phyloP scores from a whole-genome alignment of 2,113 vertebrate genomes.

The Xyrauchen texanus region DNA sequence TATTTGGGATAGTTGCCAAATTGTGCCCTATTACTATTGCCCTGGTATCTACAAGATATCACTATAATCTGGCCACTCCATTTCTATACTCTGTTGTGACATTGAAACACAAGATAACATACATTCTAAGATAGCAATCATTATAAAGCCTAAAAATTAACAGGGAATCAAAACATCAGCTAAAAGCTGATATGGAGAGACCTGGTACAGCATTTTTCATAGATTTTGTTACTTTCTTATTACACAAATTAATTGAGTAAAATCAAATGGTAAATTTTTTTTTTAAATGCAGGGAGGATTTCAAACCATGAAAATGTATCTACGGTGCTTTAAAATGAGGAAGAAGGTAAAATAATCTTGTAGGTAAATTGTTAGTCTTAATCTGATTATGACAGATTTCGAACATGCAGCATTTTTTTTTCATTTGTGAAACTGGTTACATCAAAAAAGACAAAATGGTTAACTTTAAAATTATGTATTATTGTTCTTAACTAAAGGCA shows the following conservation, averaged over 20 bases:
- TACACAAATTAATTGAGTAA: slow-evolving; percentile 41
- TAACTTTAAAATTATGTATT: slow-evolving; percentile 71
- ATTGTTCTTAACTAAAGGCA: slow-evolving; percentile 82
- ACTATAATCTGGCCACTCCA: no score
- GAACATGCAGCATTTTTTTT: slow-evolving; percentile 82
- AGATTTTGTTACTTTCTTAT: slow-evolving; percentile 49
- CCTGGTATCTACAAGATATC: no score
- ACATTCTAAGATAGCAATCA: background rate
- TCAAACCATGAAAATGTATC: slow-evolving; percentile 44
- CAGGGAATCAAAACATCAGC: slow-evolving; percentile 9
- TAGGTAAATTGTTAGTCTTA: slow-evolving; percentile 34
- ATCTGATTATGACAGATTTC: slow-evolving; percentile 73
- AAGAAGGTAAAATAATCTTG: background rate
- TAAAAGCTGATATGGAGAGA: slow-evolving; percentile 27
- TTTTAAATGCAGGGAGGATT: slow-evolving; percentile 5
- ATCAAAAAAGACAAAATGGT: slow-evolving; percentile 58
- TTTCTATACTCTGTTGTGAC: background rate
- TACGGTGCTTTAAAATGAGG: slow-evolving; percentile 7
- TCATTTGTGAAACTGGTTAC: slow-evolving; percentile 66
- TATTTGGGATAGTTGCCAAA: no score
- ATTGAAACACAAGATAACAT: slow-evolving; percentile 15
- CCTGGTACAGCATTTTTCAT: slow-evolving; percentile 50
- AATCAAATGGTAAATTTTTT: slow-evolving; percentile 1
- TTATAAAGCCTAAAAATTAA: no score
- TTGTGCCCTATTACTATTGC: no score